A percentile compares a stretch with the other conserved stretches of the same genome.
Conservation (phyloP, 2,888 invertebrate species). For the Aphodius granarius region DNA sequence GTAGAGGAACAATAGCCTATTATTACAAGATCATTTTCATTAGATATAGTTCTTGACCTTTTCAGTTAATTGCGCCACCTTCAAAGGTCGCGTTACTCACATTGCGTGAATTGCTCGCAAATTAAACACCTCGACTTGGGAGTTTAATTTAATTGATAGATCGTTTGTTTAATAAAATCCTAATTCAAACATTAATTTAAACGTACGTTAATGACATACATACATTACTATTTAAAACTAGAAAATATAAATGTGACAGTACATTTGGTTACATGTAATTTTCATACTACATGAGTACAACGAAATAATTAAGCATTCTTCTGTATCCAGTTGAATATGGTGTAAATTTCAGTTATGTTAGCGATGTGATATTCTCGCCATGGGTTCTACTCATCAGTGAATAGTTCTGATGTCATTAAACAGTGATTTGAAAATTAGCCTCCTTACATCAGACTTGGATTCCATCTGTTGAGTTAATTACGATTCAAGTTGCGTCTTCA, state of each 20-base stretch:
- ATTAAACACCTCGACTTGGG: background rate
- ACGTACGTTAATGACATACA: too few relatives aligned
- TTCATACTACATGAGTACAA: too few relatives aligned
- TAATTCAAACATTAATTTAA: too few relatives aligned
- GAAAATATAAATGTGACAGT: too few relatives aligned
- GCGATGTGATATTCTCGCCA: background rate
- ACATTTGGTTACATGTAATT: too few relatives aligned
- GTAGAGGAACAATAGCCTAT: conserved; percentile 2
- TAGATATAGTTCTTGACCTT: conserved; percentile 14
- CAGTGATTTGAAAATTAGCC: background rate
- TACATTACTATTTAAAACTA: too few relatives aligned
- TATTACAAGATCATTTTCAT: conserved; percentile 15
- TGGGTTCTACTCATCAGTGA: too few relatives aligned
- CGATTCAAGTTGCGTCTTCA: background rate
- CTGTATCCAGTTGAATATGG: background rate
- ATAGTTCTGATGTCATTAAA: background rate
- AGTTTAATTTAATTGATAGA: background rate
- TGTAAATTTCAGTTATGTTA: background rate
- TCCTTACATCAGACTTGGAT: background rate
- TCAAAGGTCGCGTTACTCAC: background rate
- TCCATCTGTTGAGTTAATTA: background rate
- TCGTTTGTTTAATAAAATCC: too few relatives aligned
- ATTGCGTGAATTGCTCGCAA: background rate
- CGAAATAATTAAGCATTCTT: background rate
- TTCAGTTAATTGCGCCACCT: conserved; percentile 1